Base-by-base conservation (phyloP, 2,797 vertebrate species). In the Mionectes olivaceus region DNA sequence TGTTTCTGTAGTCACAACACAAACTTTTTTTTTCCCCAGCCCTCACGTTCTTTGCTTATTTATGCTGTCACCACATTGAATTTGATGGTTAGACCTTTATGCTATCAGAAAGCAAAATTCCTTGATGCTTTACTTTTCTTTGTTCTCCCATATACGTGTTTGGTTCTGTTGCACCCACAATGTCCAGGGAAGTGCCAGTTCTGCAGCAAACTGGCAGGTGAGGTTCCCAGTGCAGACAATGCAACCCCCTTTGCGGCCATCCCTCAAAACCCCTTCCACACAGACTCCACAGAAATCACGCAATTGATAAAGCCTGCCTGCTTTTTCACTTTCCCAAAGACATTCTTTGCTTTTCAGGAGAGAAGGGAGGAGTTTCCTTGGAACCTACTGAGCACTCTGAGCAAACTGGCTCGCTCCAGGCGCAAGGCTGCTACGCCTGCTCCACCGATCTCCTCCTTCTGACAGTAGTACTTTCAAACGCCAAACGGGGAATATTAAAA, bases 401-500 rank as follows among this genome's bases (percentile, higher is more conserved):
- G 64, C 7, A 23, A 52, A 83, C 89, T 90, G 95, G 56, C 83
- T 94, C 2, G 2, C 89, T 86, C 67, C 63, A 43, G 90, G 89
- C 28, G 0, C 47, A 79, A 65, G 11, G 18, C 84, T 71, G 74
- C 89, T 90, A 59, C 0, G 71, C 86, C 92, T 94, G 61, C 59
- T 81, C 88, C 90, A 82, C 53, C 0, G 1, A 90, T 87, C 87
- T 50, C 81, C 83, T 80, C 60, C 73, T 89, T 50, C 75, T 92
- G 83, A 96, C 92, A 96, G 77, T 84, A 89, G 89, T 86, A 90
- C 93, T 95, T 95, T 75, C 88, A 90, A 97, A 96, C 71, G 90
- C 87, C 90, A 94, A 97, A 91, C 5, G 3, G 73, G 94, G 90
- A 96, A 74, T 92, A 96, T 92, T 95, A 87, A 94, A 95, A 92